Base-by-base conservation (phyloP, 2,113 vertebrate species). In the Dissostichus mawsoni region DNA sequence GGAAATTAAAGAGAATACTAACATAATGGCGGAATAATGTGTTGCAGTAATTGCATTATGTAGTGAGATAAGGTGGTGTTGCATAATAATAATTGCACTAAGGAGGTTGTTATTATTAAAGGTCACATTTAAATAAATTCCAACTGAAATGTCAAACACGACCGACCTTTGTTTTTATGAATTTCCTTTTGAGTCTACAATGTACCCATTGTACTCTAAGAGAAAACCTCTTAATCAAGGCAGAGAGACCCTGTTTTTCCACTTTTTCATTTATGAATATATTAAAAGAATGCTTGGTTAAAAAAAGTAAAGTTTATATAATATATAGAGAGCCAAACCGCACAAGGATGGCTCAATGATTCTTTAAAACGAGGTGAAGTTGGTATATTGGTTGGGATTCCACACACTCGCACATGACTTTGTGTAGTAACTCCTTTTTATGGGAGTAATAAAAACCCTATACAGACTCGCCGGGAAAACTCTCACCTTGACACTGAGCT, bases 121-220 rank as follows among this genome's bases (percentile, higher is more conserved):
- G 89, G 84, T 87, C 82, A 85, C 36, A 65, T 71, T 63, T 74
- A 58, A 81, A 74, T 84, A 23, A 23, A 59, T 84, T 65, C 82
- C 11, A 78, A 52, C 56, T 47, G 10, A 74, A 69, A 78, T 83
- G 65, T 70, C 56, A 69, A 71, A 78, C 69, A 80, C 8, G 12
- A 68, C 57, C 50, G 47, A 77, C 14, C 69, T 74, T 83, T 67
- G n/a, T 48, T 76, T 55, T 55, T 71, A 14, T 33, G 45, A 29
- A 53, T 70, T 64, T 50, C 5, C 13, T 53, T 69, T 64, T 71
- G 0, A 70, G 71, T 78, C 56, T 13, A 23, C 67, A 53, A 55
- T 61, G 11, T 33, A 50, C 71, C 36, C 23, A 58, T 74, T 20
- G 52, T 68, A 63, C 18, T 20, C 20, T 20, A 20, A 69, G 51